phyloP scores from a whole-genome alignment of 2,888 invertebrate genomes.

The Monopis laevigella region DNA sequence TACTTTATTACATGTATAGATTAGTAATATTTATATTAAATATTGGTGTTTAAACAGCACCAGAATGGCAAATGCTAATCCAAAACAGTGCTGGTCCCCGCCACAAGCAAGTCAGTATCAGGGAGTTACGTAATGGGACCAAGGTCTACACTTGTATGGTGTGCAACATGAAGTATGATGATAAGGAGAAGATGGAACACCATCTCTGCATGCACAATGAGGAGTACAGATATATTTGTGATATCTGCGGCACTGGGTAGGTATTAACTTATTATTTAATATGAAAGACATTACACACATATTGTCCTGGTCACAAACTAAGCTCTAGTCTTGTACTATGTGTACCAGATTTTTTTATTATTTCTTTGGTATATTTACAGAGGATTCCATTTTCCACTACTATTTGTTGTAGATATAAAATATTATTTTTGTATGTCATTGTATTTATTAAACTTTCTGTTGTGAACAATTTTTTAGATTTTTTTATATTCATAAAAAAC shows the following conservation, averaged over 20 bases:
- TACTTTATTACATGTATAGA: no score
- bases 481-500: no score
- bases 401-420: no score
- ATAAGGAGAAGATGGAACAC: conserved; percentile 77
- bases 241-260: conserved; percentile 77
- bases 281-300: background rate
- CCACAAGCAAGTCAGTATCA: conserved; percentile 78
- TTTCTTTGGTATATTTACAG: no score
- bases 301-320: background rate
- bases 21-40: no score
- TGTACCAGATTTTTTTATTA: no score
- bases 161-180: conserved; percentile 78
- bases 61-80: conserved; percentile 1
- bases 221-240: conserved; percentile 77
- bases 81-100: conserved; percentile 40
- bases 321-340: no score
- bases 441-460: no score
- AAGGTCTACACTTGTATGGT: conserved; percentile 79
- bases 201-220: conserved; percentile 79
- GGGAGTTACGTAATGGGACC: conserved; percentile 73
- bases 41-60: no score
- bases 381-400: no score
- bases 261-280: conserved; percentile 19
- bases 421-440: no score
- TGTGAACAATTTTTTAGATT: no score